Evolutionary conservation across 1,140 invertebrate species (phyloP).

Genomic region (Drosophila neocordata): DNA sequence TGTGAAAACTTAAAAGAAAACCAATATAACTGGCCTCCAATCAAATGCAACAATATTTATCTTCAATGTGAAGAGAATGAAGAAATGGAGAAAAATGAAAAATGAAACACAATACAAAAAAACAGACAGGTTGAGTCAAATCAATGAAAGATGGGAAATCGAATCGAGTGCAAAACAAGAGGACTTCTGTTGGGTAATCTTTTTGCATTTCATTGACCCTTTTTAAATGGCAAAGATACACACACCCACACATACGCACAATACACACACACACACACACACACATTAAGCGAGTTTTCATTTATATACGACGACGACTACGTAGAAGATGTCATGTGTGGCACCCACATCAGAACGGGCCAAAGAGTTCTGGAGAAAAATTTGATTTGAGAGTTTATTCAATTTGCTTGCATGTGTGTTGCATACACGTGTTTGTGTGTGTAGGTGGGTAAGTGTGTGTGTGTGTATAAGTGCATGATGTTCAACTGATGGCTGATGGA

Average conservation of each 20-base stretch:
- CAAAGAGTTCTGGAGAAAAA: constrained; percentile 61
- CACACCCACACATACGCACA: constrained; percentile 30
- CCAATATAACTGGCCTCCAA: constrained; percentile 1
- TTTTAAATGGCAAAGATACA: constrained; percentile 71
- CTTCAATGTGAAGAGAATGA: not conserved
- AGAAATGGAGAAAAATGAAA: not conserved
- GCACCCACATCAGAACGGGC: constrained; percentile 11
- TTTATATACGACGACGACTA: not conserved
- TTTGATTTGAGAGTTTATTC: constrained; percentile 80
- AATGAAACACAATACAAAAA: not conserved
- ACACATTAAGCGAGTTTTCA: not conserved
- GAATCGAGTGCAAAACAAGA: constrained; percentile 33
- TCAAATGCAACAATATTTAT: constrained; percentile 11
- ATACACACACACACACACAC: constrained; percentile 9
- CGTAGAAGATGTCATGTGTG: not conserved
- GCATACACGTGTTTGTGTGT: constrained; percentile 16
- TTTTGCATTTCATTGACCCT: constrained; percentile 78
- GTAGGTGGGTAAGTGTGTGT: constrained; percentile 40
- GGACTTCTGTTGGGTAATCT: constrained; percentile 30
- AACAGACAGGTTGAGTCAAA: constrained; percentile 8
- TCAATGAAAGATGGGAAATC: constrained; percentile 45
- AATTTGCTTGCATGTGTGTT: constrained; percentile 65
- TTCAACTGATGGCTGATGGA: constrained; percentile 56
- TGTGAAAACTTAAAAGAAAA: not conserved
- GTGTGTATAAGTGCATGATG: constrained; percentile 46